Base-by-base conservation (phyloP, 2,888 invertebrate genomes). In the Acanthococcus lagerstroemiae region DNA sequence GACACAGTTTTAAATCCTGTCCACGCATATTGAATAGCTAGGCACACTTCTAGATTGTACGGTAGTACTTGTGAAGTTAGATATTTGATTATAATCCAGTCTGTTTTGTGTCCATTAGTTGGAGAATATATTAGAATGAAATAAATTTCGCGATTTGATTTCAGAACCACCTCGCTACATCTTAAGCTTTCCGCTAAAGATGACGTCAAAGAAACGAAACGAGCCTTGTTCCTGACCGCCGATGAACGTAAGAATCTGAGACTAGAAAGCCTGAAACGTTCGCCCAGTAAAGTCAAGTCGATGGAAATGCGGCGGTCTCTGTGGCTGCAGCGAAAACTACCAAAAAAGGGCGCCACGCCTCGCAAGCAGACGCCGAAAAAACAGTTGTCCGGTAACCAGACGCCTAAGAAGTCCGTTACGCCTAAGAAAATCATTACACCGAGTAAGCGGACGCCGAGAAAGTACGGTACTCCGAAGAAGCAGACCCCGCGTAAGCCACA, bases 331-430 rank as follows among this genome's bases (percentile, higher is more conserved):
- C 19, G 52, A 22, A 63, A 52, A n/a, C 30, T 52, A 15, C 63
- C 37, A 12, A 27, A 30, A 2, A 50, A 44, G 44, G 30, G 37
- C 21, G n/a, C n/a, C n/a, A 63, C 63, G 17, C 63, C 63, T 1
- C 37, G 54, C 15, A 63, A 63, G 50, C 54, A 54, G 24, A 63
- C 63, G 3, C 63, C 63, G 2, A 63, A 52, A 6, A 63, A 63
- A 44, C n/a, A n/a, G n/a, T n/a, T n/a, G n/a, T n/a, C n/a, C n/a
- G n/a, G n/a, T n/a, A 27, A 4, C 22, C 22, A 24, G 7, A 63
- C 63, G 1, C 63, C 63, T 24, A 52, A 44, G 3, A 63, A 63
- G 24, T 37, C 1, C 30, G n/a, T 27, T 3, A 46, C 60, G 9
- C 50, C 27, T 9, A 26, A 26, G 12, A 45, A 45, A n/a, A 19